Conservation (phyloP, 2,888 invertebrate genomes). For the Heteropelma amictum region DNA sequence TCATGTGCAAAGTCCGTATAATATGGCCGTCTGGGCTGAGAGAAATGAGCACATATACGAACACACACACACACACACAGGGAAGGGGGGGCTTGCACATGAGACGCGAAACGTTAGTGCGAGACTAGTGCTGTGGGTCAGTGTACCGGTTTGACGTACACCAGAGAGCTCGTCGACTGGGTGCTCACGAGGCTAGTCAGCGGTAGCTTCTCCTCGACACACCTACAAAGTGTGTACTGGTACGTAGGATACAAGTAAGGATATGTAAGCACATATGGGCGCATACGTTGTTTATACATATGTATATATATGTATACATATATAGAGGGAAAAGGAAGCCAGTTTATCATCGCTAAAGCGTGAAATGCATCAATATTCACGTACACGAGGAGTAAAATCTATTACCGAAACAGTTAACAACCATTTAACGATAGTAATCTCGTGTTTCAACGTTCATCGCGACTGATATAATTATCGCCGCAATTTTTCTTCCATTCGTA, state of each 20-base stretch:
- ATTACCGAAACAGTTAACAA: constrained; percentile 4
- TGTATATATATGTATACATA: constrained; percentile 26
- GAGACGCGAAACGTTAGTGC: constrained; percentile 42
- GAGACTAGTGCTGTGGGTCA: constrained; percentile 63
- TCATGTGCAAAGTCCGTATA: constrained; percentile 66
- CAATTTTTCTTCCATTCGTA: no score
- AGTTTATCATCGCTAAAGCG: constrained; percentile 53
- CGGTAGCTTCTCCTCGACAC: constrained; percentile 2
- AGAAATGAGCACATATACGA: constrained; percentile 59
- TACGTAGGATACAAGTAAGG: background rate
- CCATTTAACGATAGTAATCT: background rate
- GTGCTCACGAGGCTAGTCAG: constrained; percentile 51
- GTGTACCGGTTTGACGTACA: constrained; percentile 67
- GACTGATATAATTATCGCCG: background rate
- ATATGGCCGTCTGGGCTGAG: constrained; percentile 63
- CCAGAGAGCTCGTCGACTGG: constrained; percentile 55
- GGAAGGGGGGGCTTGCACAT: constrained; percentile 33
- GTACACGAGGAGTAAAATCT: background rate
- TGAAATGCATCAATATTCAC: constrained; percentile 28
- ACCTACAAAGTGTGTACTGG: background rate
- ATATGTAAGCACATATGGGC: background rate
- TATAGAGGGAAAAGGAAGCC: constrained; percentile 41
- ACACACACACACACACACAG: no score
- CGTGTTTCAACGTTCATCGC: background rate
- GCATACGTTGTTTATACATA: background rate